Percentiles rank a stretch among this genome's conserved stretches.
These are phyloP conservation scores for Trachurus trachurus DNA, from an alignment of 2,797 vertebrate genomes.

Conservation along the genomic window DNA sequence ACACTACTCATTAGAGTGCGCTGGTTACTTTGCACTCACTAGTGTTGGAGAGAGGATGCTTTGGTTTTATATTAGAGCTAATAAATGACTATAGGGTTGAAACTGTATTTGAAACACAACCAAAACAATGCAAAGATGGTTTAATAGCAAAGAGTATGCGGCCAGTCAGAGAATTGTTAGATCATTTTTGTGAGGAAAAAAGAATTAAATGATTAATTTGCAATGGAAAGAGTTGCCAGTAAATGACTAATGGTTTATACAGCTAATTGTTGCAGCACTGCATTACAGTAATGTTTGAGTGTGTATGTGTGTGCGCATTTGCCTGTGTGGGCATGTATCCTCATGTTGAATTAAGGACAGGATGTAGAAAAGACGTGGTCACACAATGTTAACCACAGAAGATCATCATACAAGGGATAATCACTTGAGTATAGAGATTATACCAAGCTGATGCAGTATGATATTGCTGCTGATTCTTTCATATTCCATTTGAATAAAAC, in stretches of 20 bases:
- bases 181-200: not conserved
- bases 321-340: slow-evolving; percentile 36
- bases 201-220: not conserved
- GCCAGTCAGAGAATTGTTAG: not conserved
- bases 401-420: slow-evolving; percentile 20
- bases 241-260: not conserved
- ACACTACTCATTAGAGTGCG: slow-evolving; percentile 34
- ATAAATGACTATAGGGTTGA: not conserved
- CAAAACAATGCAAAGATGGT: not conserved
- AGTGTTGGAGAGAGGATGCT: slow-evolving; percentile 22
- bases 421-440: slow-evolving; percentile 18
- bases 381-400: slow-evolving; percentile 5
- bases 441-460: slow-evolving; percentile 7
- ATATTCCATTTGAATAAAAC: slow-evolving; percentile 12
- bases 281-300: not conserved
- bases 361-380: not conserved
- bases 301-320: slow-evolving; percentile 41
- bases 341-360: slow-evolving; percentile 6
- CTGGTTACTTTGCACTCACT: slow-evolving; percentile 22
- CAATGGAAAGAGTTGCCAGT: not conserved
- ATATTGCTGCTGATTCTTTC: not conserved
- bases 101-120: no score
- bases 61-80: slow-evolving; percentile 19
- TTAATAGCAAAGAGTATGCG: not conserved
- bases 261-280: not conserved